phyloP scores from a whole-genome alignment of 2,113 vertebrate species.

The rabbit (Oryctolagus cuniculus) region DNA sequence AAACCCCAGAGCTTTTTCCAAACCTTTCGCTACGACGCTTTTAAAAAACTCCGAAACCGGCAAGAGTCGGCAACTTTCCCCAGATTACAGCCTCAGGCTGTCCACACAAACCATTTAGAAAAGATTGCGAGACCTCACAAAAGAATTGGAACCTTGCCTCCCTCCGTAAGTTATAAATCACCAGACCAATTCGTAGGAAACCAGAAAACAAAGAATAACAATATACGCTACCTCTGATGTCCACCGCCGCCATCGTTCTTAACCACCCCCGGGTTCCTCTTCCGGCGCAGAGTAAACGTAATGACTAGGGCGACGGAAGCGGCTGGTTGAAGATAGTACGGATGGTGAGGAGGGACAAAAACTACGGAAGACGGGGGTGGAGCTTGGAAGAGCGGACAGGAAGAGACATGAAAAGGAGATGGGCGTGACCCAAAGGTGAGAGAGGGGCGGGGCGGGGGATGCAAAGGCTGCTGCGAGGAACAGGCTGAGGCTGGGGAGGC shows the following conservation, averaged over 20 bases:
- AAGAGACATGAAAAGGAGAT: rapidly evolving
- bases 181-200: neutral
- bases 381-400: rapidly evolving
- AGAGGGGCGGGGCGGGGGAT: too few relatives aligned
- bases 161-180: neutral
- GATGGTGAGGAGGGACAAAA: neutral
- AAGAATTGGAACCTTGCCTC: neutral
- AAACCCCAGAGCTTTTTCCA: neutral
- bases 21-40: neutral
- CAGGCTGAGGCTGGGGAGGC: too few relatives aligned
- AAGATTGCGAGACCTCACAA: neutral
- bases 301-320: neutral
- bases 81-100: neutral
- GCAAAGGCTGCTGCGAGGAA: rapidly evolving
- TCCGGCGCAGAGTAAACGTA: constrained; percentile 63
- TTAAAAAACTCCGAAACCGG: neutral
- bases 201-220: neutral
- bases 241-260: constrained; percentile 87
- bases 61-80: neutral
- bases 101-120: neutral
- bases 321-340: rapidly evolving
- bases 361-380: neutral
- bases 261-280: neutral
- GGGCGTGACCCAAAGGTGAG: too few relatives aligned
- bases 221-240: constrained; percentile 85